These are phyloP conservation scores for Falcaria lacertinaria DNA, from an alignment of 2,888 invertebrate species.

Conservation along the genomic window DNA sequence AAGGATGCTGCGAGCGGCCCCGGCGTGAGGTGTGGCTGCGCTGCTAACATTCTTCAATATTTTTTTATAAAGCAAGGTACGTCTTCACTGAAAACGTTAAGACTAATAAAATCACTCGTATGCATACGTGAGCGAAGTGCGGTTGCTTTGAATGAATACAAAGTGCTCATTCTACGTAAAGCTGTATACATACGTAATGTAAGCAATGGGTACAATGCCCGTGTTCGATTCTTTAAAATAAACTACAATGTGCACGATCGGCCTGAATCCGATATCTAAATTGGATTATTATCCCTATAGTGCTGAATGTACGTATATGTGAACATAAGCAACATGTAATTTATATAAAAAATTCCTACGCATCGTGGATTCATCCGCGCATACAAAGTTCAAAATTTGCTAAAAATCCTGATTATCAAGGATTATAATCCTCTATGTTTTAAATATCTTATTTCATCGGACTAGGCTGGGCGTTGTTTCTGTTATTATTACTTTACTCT, in stretches of 20 bases:
- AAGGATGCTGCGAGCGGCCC: slow-evolving; percentile 70
- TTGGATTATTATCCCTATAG: too few species aligned
- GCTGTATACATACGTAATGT: not conserved
- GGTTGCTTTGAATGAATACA: slow-evolving; percentile 13
- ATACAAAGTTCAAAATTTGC: too few species aligned
- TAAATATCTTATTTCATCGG: too few species aligned
- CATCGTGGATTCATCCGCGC: too few species aligned
- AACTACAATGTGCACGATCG: not conserved
- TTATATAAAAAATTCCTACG: too few species aligned
- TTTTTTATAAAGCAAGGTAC: slow-evolving; percentile 23
- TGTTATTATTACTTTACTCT: too few species aligned
- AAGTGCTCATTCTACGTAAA: slow-evolving; percentile 5
- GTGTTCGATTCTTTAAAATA: not conserved
- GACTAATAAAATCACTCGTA: slow-evolving; percentile 20
- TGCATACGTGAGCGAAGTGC: slow-evolving; percentile 12
- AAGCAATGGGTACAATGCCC: not conserved
- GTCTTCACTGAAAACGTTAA: slow-evolving; percentile 21
- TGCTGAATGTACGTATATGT: too few species aligned
- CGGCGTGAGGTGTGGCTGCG: slow-evolving; percentile 63
- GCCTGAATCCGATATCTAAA: not conserved
- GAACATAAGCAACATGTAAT: too few species aligned
- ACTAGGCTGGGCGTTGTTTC: too few species aligned
- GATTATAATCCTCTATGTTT: too few species aligned
- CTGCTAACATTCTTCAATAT: slow-evolving; percentile 61
- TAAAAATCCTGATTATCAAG: too few species aligned